These are phyloP conservation scores for Volucella inflata DNA, from an alignment of 2,888 invertebrate species.

Conservation along the genomic window DNA sequence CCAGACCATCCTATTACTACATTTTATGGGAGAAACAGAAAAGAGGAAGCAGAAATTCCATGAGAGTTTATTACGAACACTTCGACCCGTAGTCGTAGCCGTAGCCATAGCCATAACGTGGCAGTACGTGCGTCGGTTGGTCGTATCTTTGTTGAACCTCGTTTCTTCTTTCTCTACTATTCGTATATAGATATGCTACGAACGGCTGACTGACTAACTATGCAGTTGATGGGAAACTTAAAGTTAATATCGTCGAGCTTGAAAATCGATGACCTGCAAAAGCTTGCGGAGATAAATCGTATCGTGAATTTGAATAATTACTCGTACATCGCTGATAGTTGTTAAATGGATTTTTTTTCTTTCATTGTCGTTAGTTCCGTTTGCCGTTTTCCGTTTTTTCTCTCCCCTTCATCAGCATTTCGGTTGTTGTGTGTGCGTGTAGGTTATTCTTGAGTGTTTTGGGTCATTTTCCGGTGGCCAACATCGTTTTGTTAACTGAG, in stretches of 20 bases:
- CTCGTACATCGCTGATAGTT: conserved; percentile 54
- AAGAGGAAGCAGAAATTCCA: conserved; percentile 13
- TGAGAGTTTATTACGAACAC: conserved; percentile 34
- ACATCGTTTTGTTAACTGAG: conserved; percentile 54
- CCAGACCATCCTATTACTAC: not conserved
- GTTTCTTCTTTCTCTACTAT: not conserved
- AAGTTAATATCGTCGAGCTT: conserved; percentile 52
- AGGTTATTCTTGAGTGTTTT: conserved; percentile 17
- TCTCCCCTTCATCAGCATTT: not conserved
- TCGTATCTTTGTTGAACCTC: not conserved
- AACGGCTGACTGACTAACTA: too few species aligned
- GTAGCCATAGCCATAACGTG: not conserved
- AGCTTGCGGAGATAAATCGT: conserved; percentile 55
- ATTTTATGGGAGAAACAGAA: conserved; percentile 13
- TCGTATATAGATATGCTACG: too few species aligned
- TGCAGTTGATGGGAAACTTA: conserved; percentile 12
- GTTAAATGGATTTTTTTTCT: conserved; percentile 47
- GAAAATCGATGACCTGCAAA: conserved; percentile 58
- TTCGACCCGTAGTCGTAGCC: not conserved
- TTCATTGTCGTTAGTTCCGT: not conserved
- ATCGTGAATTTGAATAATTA: conserved; percentile 65
- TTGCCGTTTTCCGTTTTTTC: not conserved
- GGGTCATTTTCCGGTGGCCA: conserved; percentile 44
- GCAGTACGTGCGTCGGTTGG: too few species aligned
- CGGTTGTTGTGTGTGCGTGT: conserved; percentile 13